phyloP scores from a whole-genome alignment of 2,797 vertebrate genomes.

The Mormyrus hasselquistii region DNA sequence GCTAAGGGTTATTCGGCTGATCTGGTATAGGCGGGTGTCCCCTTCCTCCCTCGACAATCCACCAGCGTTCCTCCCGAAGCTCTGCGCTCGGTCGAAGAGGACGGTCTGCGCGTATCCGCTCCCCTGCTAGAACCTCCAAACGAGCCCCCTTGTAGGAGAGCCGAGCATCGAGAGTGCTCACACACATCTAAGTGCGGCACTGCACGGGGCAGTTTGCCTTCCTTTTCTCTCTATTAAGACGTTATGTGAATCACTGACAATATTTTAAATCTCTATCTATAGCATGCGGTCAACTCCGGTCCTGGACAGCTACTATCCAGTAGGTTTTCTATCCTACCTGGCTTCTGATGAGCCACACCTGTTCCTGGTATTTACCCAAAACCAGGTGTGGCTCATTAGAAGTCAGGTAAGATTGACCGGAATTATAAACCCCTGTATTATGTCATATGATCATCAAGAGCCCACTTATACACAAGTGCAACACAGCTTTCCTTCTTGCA shows the following conservation, averaged over 20 bases:
- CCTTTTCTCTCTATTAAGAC: neutral
- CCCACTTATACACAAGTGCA: neutral
- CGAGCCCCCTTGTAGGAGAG: conserved; percentile 74
- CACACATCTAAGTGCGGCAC: conserved; percentile 73
- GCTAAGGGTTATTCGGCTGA: conserved; percentile 76
- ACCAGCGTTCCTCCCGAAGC: conserved; percentile 72
- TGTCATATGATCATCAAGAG: neutral
- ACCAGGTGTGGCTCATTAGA: too few species aligned
- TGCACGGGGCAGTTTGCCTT: conserved; percentile 67
- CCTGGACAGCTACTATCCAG: too few species aligned
- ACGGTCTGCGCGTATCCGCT: conserved; percentile 73
- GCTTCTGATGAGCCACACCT: too few species aligned
- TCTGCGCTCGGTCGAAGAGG: conserved; percentile 71
- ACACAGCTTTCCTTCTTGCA: neutral
- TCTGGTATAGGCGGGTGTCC: conserved; percentile 73
- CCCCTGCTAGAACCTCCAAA: conserved; percentile 72
- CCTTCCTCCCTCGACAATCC: conserved; percentile 72
- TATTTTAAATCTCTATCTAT: too few species aligned
- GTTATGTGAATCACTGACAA: too few species aligned
- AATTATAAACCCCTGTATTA: neutral
- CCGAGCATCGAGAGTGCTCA: conserved; percentile 72
- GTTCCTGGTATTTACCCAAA: too few species aligned
- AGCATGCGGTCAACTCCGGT: too few species aligned
- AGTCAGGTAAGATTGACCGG: too few species aligned
- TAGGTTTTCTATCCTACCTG: too few species aligned